Base-by-base conservation (phyloP, 2,797 vertebrate genomes). In the Rallus crepitans region DNA sequence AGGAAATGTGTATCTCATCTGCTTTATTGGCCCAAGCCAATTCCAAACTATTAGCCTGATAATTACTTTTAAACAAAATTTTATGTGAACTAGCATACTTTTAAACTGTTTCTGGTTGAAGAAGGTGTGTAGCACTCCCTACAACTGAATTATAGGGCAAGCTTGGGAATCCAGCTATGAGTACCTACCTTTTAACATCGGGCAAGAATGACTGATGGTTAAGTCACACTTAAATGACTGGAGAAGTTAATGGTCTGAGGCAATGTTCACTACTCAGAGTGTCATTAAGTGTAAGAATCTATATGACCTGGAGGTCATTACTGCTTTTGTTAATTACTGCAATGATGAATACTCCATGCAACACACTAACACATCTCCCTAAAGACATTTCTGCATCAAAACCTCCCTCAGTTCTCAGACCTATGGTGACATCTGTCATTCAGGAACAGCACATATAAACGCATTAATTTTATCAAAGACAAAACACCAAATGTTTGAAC, bases 261-360 rank as follows among this genome's bases (percentile, higher is more conserved):
- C 81, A 87, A 48, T n/a, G 60, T 64, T 90, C 15, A 5, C 45
- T 82, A 87, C 56, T 90, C 75, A 79, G 82, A 79, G 82, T 76
- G 78, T 69, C 78, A 87, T 93, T 94, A 94, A 88, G n/a, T 35
- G 23, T 57, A 79, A 93, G 72, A 92, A 89, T 81, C 88, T 50
- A 71, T 57, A 59, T 87, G 86, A 93, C 81, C 81, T 72, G 79
- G 47, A 91, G 83, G 66, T 96, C 88, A 69, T 91, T 93, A 75
- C 61, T 93, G 68, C 75, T 93, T 87, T 61, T 2, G 2, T 85
- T 96, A 94, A 96, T 91, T 93, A 71, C 47, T 92, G 23, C 78
- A 89, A 24, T 82, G 91, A 91, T 0, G 0, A 92, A 79, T 52
- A 69, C 37, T 88, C 48, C 30, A 11, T 37, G 66, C 0, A 2